Base-by-base conservation (phyloP, 2,888 invertebrate species). In the Andrena minutula region DNA sequence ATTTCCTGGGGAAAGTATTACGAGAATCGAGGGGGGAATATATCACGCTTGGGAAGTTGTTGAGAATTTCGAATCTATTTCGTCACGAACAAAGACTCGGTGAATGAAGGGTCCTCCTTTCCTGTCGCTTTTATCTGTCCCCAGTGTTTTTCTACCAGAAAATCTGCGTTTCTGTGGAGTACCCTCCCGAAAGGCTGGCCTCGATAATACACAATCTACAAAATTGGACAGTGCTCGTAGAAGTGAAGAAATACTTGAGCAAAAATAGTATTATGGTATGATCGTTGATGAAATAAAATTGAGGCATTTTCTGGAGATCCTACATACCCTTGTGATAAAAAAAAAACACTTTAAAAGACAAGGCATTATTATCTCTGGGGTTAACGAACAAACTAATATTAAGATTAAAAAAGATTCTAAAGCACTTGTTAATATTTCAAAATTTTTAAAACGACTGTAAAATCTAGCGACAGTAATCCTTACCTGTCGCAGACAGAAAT, bases 1-100 rank as follows among this genome's bases (percentile, higher is more conserved):
- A 75, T 79, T 60, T 47, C 20, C 32, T 26, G 41, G 23, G 4
- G 23, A 35, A 12, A n/a, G 20, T 32, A 63, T 20, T 12, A 51
- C 23, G 4, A 2, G 35, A 32, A 65, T 5, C 16, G 12, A 7
- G 4, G 16, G n/a, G 23, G 10, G 51, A 41, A 20, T 23, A 30
- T 1, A n/a, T 58, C 23, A 60, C 68, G n/a, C 47, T 74, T 26
- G 41, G 63, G 41, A 41, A 70, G 35, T 58, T 51, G 35, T 23
- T 32, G 10, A 28, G 12, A 10, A 20, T 63, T 12, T 7, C 30
- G 64, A 79, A 75, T 75, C 75, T 64, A 56, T 69, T 69, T 76
- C 58, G 28, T 41, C 58, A 3, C 49, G 64, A 20, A 60, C 64
- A 79, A 63, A 64, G 47, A 5, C 56, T 10, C 26, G 5, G 23